Base-by-base conservation (phyloP, 2,888 invertebrate species). In the Ceramica pisi region DNA sequence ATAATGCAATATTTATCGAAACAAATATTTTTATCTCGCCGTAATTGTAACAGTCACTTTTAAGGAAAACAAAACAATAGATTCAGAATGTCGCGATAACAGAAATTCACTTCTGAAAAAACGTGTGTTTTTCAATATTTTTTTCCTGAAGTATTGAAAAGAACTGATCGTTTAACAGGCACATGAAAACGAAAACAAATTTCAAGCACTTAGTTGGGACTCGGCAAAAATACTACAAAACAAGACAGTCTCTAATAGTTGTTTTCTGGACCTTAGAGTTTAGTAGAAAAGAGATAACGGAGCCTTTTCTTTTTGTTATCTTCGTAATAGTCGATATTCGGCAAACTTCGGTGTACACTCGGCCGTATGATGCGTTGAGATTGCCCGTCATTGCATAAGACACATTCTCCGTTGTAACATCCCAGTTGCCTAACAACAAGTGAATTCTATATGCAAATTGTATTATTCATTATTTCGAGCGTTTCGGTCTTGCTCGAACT, bases 391-490 rank as follows among this genome's bases (percentile, higher is more conserved):
- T 87, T 87, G 78, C 87, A 75, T 83, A 87, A 87, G 75, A 57
- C 61, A 86, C 87, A 86, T 85, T 87, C 87, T 78, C 80, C 71
- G 75, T 14, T 75, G 59, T 81, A 80, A 80, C 80, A 78, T 75
- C 83, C 71, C 69, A 65, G 71, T 86, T 86, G 77, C 80, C 68
- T 67, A 79, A 86, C 67, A 69, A 78, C 77, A 75, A 80, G 76
- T 81, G 51, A 80, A 85, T 82, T 82, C 76, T 81, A 70, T 82
- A 80, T 82, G 77, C 78, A 65, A 83, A 87, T 78, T 71, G 64
- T 21, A 74, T 70, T 38, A 74, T 70, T 72, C 61, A 70, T 19
- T 1, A 23, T 41, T 41, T 44, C 16, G 12, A 55, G 21, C 7
- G 16, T 44, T 44, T 14, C 6, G 6, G 14, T 21, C 4, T n/a